Conservation (phyloP, 2,113 vertebrate species). For the Ammospiza nelsoni region DNA sequence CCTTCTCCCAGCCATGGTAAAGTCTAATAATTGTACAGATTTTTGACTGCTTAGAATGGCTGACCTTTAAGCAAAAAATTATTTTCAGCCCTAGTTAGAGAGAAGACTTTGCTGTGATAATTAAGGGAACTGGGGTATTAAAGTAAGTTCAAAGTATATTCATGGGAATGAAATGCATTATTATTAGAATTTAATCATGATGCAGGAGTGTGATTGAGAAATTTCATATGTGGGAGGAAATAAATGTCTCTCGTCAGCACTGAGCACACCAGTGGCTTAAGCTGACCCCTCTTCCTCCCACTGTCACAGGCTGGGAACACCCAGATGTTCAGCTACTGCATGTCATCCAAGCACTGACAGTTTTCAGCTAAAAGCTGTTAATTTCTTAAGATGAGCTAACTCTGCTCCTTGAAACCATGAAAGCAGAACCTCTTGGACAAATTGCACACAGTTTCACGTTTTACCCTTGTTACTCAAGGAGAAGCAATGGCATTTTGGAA, state of each 20-base stretch:
- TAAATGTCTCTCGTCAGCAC: not conserved
- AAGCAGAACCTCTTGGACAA: not conserved
- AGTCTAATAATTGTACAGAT: not conserved
- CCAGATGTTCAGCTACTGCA: not conserved
- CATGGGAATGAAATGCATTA: not conserved
- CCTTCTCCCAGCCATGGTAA: not conserved
- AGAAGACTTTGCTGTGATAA: not conserved
- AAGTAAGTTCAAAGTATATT: slow-evolving; percentile 14
- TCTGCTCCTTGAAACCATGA: not conserved
- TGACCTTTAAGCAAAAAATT: slow-evolving; percentile 15
- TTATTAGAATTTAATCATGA: not conserved
- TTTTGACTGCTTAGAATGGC: not conserved
- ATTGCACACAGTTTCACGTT: not conserved
- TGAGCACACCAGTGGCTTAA: not conserved
- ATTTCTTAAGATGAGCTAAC: not conserved
- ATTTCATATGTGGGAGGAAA: not conserved
- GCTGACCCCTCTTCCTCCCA: not conserved
- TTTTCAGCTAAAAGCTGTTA: not conserved
- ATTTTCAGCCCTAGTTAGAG: not conserved
- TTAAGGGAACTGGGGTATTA: slow-evolving; percentile 10
- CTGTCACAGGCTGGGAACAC: not conserved
- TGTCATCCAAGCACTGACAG: not conserved
- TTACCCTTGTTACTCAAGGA: not conserved
- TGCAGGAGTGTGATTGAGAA: not conserved
- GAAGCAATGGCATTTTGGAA: not conserved